Conservation (phyloP, 2,797 vertebrate species). For the Eospalax fontanierii region DNA sequence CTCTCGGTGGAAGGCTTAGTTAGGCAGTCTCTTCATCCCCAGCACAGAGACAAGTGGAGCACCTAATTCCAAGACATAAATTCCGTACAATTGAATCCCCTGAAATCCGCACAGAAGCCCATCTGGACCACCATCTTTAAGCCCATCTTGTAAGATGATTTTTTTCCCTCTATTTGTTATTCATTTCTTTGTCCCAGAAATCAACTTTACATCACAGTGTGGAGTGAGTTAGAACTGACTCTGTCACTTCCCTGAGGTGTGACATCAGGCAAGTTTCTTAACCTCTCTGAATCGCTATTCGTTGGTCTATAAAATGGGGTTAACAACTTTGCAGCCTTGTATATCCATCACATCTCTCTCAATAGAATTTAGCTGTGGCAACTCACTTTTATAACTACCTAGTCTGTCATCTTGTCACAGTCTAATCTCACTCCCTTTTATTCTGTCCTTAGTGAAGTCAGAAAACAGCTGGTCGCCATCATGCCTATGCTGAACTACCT, state of each 20-base stretch:
- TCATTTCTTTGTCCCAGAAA: background rate
- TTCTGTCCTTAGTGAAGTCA: conserved; percentile 16
- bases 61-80: background rate
- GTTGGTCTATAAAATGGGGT: conserved; percentile 58
- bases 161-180: background rate
- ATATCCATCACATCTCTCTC: conserved; percentile 46
- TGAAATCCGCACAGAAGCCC: background rate
- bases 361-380: background rate
- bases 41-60: background rate
- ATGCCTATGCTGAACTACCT: conserved; percentile 56
- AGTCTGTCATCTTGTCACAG: conserved; percentile 54
- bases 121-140: background rate
- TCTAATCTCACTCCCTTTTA: conserved; percentile 55
- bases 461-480: conserved; percentile 74
- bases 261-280: conserved; percentile 31
- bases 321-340: conserved; percentile 59
- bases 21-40: background rate
- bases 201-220: background rate
- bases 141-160: background rate
- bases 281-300: conserved; percentile 21
- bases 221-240: background rate
- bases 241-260: background rate
- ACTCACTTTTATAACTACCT: conserved; percentile 29
- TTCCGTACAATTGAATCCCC: background rate
- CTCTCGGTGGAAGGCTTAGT: background rate